These are phyloP conservation scores for Halcyon malimbica DNA, from an alignment of 2,113 vertebrate genomes.

Conservation along the genomic window DNA sequence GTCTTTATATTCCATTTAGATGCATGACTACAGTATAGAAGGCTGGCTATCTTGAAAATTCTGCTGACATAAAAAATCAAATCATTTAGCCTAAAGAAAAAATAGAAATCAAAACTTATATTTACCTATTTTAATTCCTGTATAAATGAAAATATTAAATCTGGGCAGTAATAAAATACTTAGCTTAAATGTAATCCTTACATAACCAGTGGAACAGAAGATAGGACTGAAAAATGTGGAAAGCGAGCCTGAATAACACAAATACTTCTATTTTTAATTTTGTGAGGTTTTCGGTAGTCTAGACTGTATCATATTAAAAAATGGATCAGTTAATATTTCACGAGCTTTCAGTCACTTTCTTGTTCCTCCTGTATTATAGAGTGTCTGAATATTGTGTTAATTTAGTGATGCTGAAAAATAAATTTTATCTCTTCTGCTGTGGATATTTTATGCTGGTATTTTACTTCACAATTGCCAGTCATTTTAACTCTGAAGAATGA, in stretches of 20 bases:
- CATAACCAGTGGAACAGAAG: background rate
- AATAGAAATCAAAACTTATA: slow-evolving; percentile 69
- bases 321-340: background rate
- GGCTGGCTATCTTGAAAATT: slow-evolving; percentile 72
- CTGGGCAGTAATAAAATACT: slow-evolving; percentile 36
- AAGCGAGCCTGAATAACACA: background rate
- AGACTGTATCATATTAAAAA: slow-evolving; percentile 17
- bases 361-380: background rate
- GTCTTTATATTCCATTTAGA: slow-evolving; percentile 83
- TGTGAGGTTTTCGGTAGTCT: slow-evolving; percentile 31
- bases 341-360: slow-evolving; percentile 43
- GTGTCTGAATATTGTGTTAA: background rate
- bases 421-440: background rate
- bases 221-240: background rate
- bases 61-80: slow-evolving; percentile 79
- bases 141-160: slow-evolving; percentile 70
- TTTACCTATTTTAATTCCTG: slow-evolving; percentile 62
- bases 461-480: slow-evolving; percentile 6
- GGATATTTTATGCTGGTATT: slow-evolving; percentile 15
- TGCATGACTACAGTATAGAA: slow-evolving; percentile 72
- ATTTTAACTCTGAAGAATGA: slow-evolving; percentile 16
- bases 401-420: background rate
- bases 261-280: slow-evolving; percentile 24
- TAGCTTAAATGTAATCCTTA: slow-evolving; percentile 11
- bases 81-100: slow-evolving; percentile 70